phyloP scores from a whole-genome alignment of 2,797 vertebrate genomes.

The Pantherophis vulpinus region DNA sequence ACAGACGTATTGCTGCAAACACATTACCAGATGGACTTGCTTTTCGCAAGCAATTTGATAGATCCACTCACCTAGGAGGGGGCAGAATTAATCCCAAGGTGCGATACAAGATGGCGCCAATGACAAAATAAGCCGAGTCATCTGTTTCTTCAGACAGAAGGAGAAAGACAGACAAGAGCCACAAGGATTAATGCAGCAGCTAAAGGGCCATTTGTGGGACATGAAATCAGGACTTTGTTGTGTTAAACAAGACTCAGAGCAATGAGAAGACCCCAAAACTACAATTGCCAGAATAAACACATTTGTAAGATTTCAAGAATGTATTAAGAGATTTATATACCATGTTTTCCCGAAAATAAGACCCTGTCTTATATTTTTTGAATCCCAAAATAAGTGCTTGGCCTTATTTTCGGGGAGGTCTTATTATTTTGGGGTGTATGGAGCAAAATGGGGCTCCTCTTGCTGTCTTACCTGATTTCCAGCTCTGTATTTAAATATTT shows the following conservation, averaged over 20 bases:
- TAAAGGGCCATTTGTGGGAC: not conserved
- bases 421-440: too few species aligned
- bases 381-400: too few species aligned
- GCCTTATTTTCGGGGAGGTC: too few species aligned
- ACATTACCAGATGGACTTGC: not conserved
- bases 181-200: not conserved
- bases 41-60: not conserved
- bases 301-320: not conserved
- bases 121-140: slow-evolving; percentile 91
- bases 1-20: not conserved
- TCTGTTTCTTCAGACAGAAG: slow-evolving; percentile 77
- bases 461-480: too few species aligned
- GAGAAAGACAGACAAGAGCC: slow-evolving; percentile 19
- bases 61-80: slow-evolving; percentile 81
- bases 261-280: not conserved
- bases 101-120: slow-evolving; percentile 92
- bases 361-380: too few species aligned
- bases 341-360: too few species aligned
- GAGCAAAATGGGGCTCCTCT: too few species aligned
- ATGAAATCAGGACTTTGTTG: not conserved
- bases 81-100: slow-evolving; percentile 91
- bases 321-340: not conserved
- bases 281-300: not conserved
- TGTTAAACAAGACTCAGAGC: not conserved
- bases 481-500: too few species aligned